These are phyloP conservation scores for Diploptera punctata DNA, from an alignment of 2,888 invertebrate species.

Conservation along the genomic window DNA sequence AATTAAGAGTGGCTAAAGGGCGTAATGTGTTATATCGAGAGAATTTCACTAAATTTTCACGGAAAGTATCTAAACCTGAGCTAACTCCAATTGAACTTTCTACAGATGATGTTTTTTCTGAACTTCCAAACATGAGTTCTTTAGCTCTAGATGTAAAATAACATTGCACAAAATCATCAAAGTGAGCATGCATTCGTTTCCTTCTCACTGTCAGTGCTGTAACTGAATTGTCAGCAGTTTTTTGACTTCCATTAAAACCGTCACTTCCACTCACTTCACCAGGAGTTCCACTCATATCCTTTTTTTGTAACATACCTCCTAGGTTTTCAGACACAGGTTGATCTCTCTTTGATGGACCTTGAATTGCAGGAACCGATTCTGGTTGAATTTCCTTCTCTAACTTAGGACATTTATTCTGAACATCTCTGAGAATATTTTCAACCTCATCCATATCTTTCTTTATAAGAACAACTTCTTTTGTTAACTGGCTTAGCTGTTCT, in stretches of 20 bases:
- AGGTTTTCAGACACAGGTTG: constrained; percentile 15
- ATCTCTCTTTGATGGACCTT: constrained; percentile 35
- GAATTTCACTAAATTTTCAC: constrained; percentile 86
- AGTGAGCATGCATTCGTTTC: constrained; percentile 81
- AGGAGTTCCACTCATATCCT: constrained; percentile 40
- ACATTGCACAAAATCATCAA: constrained; percentile 87
- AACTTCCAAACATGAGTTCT: constrained; percentile 68
- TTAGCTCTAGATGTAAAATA: constrained; percentile 81
- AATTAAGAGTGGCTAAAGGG: constrained; percentile 85
- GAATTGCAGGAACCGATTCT: constrained; percentile 6
- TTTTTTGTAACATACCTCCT: constrained; percentile 35
- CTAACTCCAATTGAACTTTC: constrained; percentile 44
- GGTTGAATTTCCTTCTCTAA: constrained; percentile 56
- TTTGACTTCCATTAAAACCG: constrained; percentile 47
- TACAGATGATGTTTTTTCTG: constrained; percentile 49
- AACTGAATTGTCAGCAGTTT: constrained; percentile 47
- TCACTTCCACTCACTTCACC: constrained; percentile 43
- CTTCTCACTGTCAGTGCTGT: constrained; percentile 71
- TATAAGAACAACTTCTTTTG: constrained; percentile 75
- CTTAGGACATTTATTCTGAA: constrained; percentile 64
- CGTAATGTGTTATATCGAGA: constrained; percentile 79
- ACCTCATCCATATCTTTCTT: constrained; percentile 76
- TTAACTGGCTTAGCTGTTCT: constrained; percentile 69
- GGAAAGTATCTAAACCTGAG: constrained; percentile 75
- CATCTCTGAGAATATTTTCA: constrained; percentile 66